These are phyloP conservation scores for Ceratina calcarata DNA, from an alignment of 1,140 invertebrate genomes.

Conservation along the genomic window DNA sequence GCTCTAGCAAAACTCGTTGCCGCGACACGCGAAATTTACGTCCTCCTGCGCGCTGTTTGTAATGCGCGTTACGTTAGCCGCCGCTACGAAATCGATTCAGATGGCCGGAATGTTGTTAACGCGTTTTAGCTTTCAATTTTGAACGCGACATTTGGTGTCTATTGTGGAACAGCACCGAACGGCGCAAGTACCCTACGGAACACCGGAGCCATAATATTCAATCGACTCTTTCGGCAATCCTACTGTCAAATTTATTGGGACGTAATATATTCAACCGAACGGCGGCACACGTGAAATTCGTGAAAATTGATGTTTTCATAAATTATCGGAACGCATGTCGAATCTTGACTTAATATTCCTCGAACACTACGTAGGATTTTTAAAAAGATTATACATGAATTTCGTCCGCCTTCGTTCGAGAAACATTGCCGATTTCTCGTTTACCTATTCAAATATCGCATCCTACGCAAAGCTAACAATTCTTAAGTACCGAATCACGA, in stretches of 20 bases:
- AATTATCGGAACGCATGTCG: too few relatives aligned
- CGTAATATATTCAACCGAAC: constrained; percentile 29
- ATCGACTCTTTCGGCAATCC: constrained; percentile 36
- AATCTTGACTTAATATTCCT: too few relatives aligned
- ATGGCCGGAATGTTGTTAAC: constrained; percentile 49
- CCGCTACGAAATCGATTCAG: constrained; percentile 45
- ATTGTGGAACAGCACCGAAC: constrained; percentile 38
- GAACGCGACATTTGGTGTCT: constrained; percentile 50
- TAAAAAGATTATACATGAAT: too few relatives aligned
- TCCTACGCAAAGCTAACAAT: background rate
- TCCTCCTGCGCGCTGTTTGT: constrained; percentile 30
- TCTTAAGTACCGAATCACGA: background rate
- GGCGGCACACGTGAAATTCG: background rate
- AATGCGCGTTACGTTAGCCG: constrained; percentile 33
- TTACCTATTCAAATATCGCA: too few relatives aligned
- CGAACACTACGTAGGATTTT: background rate
- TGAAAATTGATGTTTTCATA: background rate
- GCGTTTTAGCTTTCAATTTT: constrained; percentile 53
- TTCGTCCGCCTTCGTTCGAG: background rate
- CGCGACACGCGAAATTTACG: constrained; percentile 37
- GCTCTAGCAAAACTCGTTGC: constrained; percentile 4
- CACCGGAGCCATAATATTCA: constrained; percentile 2
- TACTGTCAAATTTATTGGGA: constrained; percentile 34
- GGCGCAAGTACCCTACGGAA: constrained; percentile 22
- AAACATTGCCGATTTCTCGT: background rate